These are phyloP conservation scores for Andrena praecox DNA, from an alignment of 2,888 invertebrate species.

Conservation along the genomic window DNA sequence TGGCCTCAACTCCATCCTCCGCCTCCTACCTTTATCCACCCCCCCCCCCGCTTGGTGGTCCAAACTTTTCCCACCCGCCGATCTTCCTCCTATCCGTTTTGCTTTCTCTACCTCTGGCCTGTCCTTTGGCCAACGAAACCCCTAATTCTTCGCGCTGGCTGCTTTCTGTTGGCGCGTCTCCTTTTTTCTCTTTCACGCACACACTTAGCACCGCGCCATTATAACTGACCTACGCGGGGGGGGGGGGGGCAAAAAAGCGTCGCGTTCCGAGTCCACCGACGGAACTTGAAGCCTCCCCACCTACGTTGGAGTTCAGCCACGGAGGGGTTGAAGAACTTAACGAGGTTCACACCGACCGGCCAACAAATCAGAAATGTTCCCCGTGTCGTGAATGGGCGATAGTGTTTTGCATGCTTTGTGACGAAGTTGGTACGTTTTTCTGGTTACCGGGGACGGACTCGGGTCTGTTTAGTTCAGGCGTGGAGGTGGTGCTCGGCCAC, in stretches of 20 bases:
- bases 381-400: slow-evolving; percentile 7
- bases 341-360: slow-evolving; percentile 33
- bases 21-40: slow-evolving; percentile 13
- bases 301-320: slow-evolving; percentile 10
- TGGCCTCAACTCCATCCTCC: neutral
- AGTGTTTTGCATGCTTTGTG: slow-evolving; percentile 19
- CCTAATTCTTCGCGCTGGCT: slow-evolving; percentile 18
- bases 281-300: slow-evolving; percentile 18
- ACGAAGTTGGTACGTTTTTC: slow-evolving; percentile 10
- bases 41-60: neutral
- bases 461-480: neutral
- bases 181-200: neutral
- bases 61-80: slow-evolving; percentile 38
- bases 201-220: slow-evolving; percentile 9
- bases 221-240: neutral
- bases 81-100: slow-evolving; percentile 20
- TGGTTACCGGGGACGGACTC: neutral
- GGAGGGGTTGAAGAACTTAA: slow-evolving; percentile 35
- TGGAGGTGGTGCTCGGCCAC: too few relatives aligned
- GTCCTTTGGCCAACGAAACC: slow-evolving; percentile 17
- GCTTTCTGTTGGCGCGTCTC: too few relatives aligned
- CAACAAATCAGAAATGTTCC: slow-evolving; percentile 26
- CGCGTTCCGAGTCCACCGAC: slow-evolving; percentile 2
- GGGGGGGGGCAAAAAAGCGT: slow-evolving; percentile 25
- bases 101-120: neutral